Evolutionary conservation across 2,797 vertebrate genomes (phyloP), one percentile per base, ranked within the genome.

Genomic region (Propithecus perrieri): DNA sequence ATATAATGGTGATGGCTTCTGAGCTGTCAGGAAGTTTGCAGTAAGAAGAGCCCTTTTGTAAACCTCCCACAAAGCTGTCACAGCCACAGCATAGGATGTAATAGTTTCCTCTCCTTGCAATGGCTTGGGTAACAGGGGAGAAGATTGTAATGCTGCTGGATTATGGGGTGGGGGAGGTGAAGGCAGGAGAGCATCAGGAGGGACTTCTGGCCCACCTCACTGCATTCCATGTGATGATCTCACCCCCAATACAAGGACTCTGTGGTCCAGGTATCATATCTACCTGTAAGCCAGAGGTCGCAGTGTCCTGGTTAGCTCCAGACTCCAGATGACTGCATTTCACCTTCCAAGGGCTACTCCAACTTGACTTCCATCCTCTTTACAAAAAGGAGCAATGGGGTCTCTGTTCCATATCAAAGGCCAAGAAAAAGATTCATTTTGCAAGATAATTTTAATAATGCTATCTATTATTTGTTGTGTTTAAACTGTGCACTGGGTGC

Each of bases 11-110:
- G 46, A 43, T 57, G n/a, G 67, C 28, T 86, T 55, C 43, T 57
- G 78, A 78, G 75, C 6, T n/a, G 50, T 74, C 80, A 92, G 92
- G 69, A 96, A 93, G 55, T 61, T 80, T 84, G 72, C 87, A 85
- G 57, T 24, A 75, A 78, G 35, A 74, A 71, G 50, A 67, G 65
- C 22, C 22, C 43, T 57, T 93, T 80, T 57, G 76, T 71, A 86
- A 92, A 43, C 24, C 30, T 86, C 76, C 79, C 15, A 6, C 9
- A 11, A 61, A 91, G 74, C 7, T 43, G 53, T 46, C 15, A 20
- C 13, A 95, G 55, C 65, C 12, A 22, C n/a, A 41, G 13, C 43
- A n/a, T 41, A 83, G 61, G 71, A 2, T 65, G 38, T 43, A 86
- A 90, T 48, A 18, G 3, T 63, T 86, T 91, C 57, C 43, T 84